Conservation (phyloP, 2,113 vertebrate species). For the Xyliphius kryptos region DNA sequence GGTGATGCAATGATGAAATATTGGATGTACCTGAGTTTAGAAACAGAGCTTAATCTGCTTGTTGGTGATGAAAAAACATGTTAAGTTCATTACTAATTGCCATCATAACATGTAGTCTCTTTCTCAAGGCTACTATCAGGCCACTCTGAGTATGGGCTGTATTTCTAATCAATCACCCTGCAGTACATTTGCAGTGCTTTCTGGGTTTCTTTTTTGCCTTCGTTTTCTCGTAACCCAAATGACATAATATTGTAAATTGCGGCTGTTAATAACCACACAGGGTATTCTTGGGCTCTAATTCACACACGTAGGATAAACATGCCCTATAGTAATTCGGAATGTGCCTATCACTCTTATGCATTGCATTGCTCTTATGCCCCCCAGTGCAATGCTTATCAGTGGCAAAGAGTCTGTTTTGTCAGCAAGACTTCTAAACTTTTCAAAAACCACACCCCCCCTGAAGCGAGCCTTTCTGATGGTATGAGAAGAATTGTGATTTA, state of each 20-base stretch:
- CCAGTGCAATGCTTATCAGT: constrained; percentile 19
- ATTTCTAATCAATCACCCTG: constrained; percentile 40
- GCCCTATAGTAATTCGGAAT: constrained; percentile 5
- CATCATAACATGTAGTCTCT: too few species aligned
- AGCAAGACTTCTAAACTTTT: constrained; percentile 36
- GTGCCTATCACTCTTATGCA: constrained; percentile 11
- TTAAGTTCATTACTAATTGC: too few species aligned
- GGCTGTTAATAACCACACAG: constrained; percentile 4
- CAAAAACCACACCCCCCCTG: constrained; percentile 41
- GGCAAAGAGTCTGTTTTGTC: constrained; percentile 1
- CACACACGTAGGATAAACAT: constrained; percentile 4
- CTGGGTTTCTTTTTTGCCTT: too few species aligned
- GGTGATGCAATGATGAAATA: too few species aligned
- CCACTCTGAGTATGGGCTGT: constrained; percentile 47
- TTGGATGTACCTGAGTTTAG: too few species aligned
- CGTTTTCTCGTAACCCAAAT: too few species aligned
- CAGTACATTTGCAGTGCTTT: constrained; percentile 11
- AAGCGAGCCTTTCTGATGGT: constrained; percentile 22
- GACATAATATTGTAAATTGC: background rate
- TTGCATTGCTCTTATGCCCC: constrained; percentile 5
- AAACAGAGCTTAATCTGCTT: too few species aligned
- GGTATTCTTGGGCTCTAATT: constrained; percentile 1
- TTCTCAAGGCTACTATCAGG: constrained; percentile 52
- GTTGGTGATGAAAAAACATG: too few species aligned
- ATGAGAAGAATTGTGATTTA: constrained; percentile 24